Percentiles rank a stretch among this genome's conserved stretches.
phyloP scores from a whole-genome alignment of 1,140 invertebrate species.

The Drosophila chauvacae region DNA sequence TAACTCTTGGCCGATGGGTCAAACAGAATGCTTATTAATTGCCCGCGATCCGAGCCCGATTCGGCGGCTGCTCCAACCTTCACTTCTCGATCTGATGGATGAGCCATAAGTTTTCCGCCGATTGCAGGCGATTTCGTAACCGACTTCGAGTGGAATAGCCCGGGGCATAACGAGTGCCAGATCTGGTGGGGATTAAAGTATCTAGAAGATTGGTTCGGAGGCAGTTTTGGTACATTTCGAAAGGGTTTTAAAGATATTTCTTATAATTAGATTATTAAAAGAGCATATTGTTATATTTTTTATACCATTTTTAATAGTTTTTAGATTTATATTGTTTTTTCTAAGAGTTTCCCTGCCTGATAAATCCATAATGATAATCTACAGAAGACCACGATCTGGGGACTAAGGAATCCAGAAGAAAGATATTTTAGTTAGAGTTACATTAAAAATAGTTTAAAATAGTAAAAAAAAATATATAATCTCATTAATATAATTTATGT shows the following conservation, averaged over 20 bases:
- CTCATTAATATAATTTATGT: too few relatives aligned
- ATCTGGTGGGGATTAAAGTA: background rate
- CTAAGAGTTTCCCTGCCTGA: background rate
- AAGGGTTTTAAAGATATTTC: too few relatives aligned
- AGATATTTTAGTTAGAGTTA: too few relatives aligned
- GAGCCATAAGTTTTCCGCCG: constrained; percentile 34
- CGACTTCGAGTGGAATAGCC: constrained; percentile 8
- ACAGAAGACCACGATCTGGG: too few relatives aligned
- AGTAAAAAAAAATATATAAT: background rate
- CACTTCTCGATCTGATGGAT: constrained; percentile 41
- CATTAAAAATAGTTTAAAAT: too few relatives aligned
- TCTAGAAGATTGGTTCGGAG: background rate
- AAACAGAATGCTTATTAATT: constrained; percentile 63
- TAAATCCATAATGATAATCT: too few relatives aligned
- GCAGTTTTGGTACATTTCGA: too few relatives aligned
- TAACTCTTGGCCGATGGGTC: constrained; percentile 47
- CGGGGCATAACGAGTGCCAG: background rate
- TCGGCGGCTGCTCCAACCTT: constrained; percentile 29
- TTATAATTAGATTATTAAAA: too few relatives aligned
- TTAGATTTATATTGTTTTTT: background rate
- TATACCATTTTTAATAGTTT: background rate
- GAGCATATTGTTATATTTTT: too few relatives aligned
- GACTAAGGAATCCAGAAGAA: too few relatives aligned
- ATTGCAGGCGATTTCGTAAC: constrained; percentile 17
- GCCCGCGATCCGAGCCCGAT: constrained; percentile 28